Evolutionary conservation across 1,140 invertebrate genomes (phyloP).

Genomic region (Anastrepha obliqua): DNA sequence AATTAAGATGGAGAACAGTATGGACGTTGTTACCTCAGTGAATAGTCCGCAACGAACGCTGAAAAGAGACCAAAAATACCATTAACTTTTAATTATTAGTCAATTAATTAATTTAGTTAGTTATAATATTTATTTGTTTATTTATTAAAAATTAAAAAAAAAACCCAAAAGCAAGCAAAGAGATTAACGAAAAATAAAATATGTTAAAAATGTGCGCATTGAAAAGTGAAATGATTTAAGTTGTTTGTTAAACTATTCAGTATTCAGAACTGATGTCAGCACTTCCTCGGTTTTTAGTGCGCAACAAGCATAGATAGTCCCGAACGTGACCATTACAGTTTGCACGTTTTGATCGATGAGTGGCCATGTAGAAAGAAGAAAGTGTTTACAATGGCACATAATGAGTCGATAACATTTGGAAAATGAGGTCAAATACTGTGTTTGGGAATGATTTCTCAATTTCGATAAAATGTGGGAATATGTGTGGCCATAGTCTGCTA

Average conservation of each 20-base stretch:
- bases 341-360: constrained; percentile 35
- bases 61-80: constrained; percentile 35
- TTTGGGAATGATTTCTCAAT: constrained; percentile 31
- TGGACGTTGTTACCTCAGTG: constrained; percentile 27
- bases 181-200: constrained; percentile 53
- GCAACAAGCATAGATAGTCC: background rate
- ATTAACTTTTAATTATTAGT: constrained; percentile 53
- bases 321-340: background rate
- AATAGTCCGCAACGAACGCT: constrained; percentile 10
- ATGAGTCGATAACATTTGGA: constrained; percentile 38
- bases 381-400: background rate
- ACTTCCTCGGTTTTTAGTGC: background rate
- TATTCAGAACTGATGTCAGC: constrained; percentile 45
- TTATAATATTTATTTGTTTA: constrained; percentile 53
- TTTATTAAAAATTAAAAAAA: constrained; percentile 49
- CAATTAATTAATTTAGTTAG: constrained; percentile 58
- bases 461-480: background rate
- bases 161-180: constrained; percentile 34
- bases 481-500: too few species aligned
- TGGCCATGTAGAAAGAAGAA: constrained; percentile 30
- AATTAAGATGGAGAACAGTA: background rate
- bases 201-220: constrained; percentile 30
- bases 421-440: constrained; percentile 37
- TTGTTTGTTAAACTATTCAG: constrained; percentile 31
- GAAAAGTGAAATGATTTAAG: constrained; percentile 52